Conservation (phyloP, 1,140 invertebrate species). For the Wasmannia auropunctata region DNA sequence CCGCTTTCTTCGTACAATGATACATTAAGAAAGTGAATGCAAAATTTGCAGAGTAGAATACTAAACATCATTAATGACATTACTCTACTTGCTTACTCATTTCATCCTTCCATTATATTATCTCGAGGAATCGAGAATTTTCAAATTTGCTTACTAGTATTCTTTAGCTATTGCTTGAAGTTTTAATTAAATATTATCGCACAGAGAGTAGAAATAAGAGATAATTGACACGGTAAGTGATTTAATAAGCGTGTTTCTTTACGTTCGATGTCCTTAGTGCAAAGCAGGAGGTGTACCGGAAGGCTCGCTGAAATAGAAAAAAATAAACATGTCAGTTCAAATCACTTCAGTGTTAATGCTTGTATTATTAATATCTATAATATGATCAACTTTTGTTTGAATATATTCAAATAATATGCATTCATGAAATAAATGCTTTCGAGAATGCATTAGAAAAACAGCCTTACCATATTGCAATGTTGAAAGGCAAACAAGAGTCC, state of each 20-base stretch:
- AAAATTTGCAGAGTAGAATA: not conserved
- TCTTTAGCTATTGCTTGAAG: not conserved
- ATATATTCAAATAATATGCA: too few species aligned
- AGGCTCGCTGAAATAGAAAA: conserved; percentile 73
- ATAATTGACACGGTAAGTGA: not conserved
- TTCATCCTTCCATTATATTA: not conserved
- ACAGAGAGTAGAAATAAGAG: not conserved
- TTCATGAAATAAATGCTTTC: not conserved
- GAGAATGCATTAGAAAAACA: not conserved
- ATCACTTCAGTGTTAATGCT: not conserved
- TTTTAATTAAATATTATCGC: conserved; percentile 21
- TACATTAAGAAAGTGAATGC: not conserved
- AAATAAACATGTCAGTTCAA: not conserved
- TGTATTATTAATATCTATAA: not conserved
- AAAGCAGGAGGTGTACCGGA: conserved; percentile 30
- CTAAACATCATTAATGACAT: not conserved
- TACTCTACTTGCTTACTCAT: not conserved
- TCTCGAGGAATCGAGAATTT: not conserved
- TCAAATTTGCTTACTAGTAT: not conserved
- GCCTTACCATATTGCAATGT: conserved; percentile 79
- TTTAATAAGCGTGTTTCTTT: conserved; percentile 53
- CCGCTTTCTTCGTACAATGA: not conserved
- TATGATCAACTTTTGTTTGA: not conserved
- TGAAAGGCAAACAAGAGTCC: conserved; percentile 75
- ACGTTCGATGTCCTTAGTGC: conserved; percentile 41